Percentiles rank a stretch among this genome's conserved stretches.
Conservation (phyloP, 37 sponge, comb jelly and placozoan genomes). For the Halisarca cf. caerulea region DNA sequence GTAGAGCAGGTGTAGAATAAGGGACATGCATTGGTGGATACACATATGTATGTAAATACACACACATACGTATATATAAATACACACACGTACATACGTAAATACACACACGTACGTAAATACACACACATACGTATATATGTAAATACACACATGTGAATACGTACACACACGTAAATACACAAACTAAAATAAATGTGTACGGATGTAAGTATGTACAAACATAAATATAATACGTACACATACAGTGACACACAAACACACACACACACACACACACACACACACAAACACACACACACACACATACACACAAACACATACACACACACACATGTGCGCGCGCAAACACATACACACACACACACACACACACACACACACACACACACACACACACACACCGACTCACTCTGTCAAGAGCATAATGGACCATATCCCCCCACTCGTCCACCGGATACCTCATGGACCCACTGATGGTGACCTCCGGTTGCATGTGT, state of each 20-base stretch:
- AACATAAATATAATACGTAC: no score
- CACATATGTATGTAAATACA: neutral
- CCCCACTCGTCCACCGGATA: slow-evolving; percentile 63
- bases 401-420: slow-evolving; percentile 47
- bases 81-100: slow-evolving; percentile 1
- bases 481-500: slow-evolving; percentile 40
- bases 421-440: slow-evolving; percentile 44
- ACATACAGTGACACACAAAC: no score
- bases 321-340: neutral
- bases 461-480: slow-evolving; percentile 14
- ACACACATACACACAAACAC: slow-evolving; percentile 9
- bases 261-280: slow-evolving; percentile 5
- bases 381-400: slow-evolving; percentile 35
- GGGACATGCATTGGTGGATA: no score
- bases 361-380: slow-evolving; percentile 15
- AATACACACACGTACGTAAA: neutral
- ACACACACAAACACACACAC: neutral
- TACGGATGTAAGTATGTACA: no score
- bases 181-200: no score
- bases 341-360: neutral
- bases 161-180: slow-evolving; percentile 13
- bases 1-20: no score
- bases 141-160: neutral
- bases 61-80: neutral
- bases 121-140: neutral